These are phyloP conservation scores for Keiferia lycopersicella DNA, from an alignment of 2,888 invertebrate genomes.

Conservation along the genomic window DNA sequence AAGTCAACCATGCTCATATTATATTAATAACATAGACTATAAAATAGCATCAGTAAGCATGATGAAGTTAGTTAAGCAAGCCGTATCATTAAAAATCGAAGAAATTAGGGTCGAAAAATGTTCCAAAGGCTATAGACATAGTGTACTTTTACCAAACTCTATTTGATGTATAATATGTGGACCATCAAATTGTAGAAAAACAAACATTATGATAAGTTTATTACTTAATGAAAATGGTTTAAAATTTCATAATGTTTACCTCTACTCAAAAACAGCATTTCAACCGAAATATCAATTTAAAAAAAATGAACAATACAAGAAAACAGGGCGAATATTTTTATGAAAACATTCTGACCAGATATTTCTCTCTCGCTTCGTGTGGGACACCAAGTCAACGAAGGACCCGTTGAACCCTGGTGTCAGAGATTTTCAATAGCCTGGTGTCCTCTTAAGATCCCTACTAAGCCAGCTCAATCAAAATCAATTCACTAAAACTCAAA, in stretches of 20 bases:
- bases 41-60: not conserved
- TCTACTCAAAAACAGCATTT: constrained; percentile 33
- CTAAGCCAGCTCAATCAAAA: too few relatives aligned
- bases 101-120: constrained; percentile 26
- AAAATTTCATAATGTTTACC: constrained; percentile 31
- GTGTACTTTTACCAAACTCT: constrained; percentile 30
- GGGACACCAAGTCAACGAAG: too few relatives aligned
- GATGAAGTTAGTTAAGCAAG: constrained; percentile 30
- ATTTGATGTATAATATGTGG: constrained; percentile 33
- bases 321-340: too few relatives aligned
- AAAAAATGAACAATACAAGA: constrained; percentile 6
- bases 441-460: too few relatives aligned
- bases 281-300: constrained; percentile 34
- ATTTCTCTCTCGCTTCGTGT: too few relatives aligned
- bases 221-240: constrained; percentile 34
- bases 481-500: too few relatives aligned
- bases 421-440: too few relatives aligned
- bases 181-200: constrained; percentile 35
- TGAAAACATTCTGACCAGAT: too few relatives aligned
- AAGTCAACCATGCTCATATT: too few relatives aligned
- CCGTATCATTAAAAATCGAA: constrained; percentile 29
- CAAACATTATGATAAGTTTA: constrained; percentile 33
- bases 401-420: too few relatives aligned
- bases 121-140: constrained; percentile 27
- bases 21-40: too few relatives aligned